Evolutionary conservation across 1,140 invertebrate genomes (phyloP).

Genomic region (Drosophila carrolli): DNA sequence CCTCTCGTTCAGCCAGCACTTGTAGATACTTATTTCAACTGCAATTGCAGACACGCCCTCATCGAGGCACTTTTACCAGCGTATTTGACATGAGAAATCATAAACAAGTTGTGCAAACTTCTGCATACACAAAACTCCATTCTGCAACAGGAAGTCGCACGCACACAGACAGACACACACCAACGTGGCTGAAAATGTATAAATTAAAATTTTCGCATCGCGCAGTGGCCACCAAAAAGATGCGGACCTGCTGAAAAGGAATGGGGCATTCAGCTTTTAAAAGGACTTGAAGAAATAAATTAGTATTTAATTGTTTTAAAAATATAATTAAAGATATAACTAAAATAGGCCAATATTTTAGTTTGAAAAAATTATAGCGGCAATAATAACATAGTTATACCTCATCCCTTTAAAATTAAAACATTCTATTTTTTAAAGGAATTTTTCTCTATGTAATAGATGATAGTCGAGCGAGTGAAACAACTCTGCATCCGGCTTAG

Average conservation of each 20-base stretch:
- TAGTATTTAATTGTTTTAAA: too few species aligned
- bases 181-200: conserved; percentile 57
- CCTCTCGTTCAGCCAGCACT: conserved; percentile 39
- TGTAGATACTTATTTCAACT: conserved; percentile 69
- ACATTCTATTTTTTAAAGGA: too few species aligned
- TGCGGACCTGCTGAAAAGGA: conserved; percentile 21
- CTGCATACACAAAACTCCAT: conserved; percentile 62
- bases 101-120: conserved; percentile 78
- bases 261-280: too few species aligned
- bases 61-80: conserved; percentile 55
- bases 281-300: too few species aligned
- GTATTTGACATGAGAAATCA: conserved; percentile 80
- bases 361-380: too few species aligned
- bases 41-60: conserved; percentile 40
- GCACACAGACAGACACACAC: conserved; percentile 4
- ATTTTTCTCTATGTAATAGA: too few species aligned
- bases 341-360: too few species aligned
- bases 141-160: conserved; percentile 72
- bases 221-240: conserved; percentile 52
- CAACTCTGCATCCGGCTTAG: too few species aligned
- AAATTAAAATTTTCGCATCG: conserved; percentile 74
- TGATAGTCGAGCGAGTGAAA: too few species aligned
- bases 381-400: too few species aligned
- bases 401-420: too few species aligned
- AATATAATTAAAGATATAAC: too few species aligned